Base-by-base conservation (phyloP, 2,888 invertebrate species). In the Callosobruchus maculatus region DNA sequence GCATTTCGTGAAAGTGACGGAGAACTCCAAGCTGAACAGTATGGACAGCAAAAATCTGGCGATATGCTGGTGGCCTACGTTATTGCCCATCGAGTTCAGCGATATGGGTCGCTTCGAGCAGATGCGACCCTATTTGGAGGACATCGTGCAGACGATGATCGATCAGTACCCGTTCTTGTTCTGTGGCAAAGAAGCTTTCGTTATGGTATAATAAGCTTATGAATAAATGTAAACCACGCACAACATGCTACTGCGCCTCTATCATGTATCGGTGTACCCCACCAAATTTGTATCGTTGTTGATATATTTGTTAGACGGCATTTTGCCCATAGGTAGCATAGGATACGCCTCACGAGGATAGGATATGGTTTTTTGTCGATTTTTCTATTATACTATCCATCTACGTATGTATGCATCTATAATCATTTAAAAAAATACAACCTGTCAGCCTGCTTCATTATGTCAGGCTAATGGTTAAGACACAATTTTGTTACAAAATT, bases 21-120 rank as follows among this genome's bases (percentile, higher is more conserved):
- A 97, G 86, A 95, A 97, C 87, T 95, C 95, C 71, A 95, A 96
- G 84, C 89, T 95, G 78, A 98, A 98, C 88, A 96, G 95, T 80
- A 99, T 99, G 98, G 97, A 97, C 89, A 95, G 95, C 86, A 96
- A 97, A 89, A 99, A 99, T 90, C 89, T 99, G 83, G 97, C 98
- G 71, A 97, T 98, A 82, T 98, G 82, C 88, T 99, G 98, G 97
- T 98, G 98, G 97, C 98, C 98, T 76, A 99, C 98, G 7, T 90
- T 99, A 77, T 92, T 98, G 84, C 96, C 97, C 76, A 95, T 97
- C 80, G 96, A 97, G 88, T 97, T 98, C 88, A 95, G 94, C 77
- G 96, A 97, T 87, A 95, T 97, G 93, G 94, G 94, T 72, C 92
- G 95, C 85, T 97, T 98, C 89, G 96, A 97, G 88, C 95, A 95